Base-by-base conservation (phyloP, 2,888 invertebrate species). In the Brachylomia viminalis region DNA sequence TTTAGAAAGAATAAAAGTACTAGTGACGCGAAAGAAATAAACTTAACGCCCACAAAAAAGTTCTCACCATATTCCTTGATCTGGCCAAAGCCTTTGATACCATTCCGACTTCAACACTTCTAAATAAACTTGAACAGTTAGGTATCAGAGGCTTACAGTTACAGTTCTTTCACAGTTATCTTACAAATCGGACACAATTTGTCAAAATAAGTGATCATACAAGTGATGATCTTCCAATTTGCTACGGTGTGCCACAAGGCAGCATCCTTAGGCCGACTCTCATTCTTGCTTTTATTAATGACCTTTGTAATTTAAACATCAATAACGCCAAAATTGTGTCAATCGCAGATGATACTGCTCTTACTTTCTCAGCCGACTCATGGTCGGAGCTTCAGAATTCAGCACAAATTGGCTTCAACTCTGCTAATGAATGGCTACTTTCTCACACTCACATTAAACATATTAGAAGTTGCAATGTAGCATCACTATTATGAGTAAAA, bases 201-300 rank as follows among this genome's bases (percentile, higher is more conserved):
- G 79, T 79, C 6, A 69, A 62, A 20, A 70, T 73, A 30, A 42
- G 42, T 52, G 11, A 54, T 42, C 47, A 67, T 17, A 70, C 3
- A 0, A 76, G 79, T n/a, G 33, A 33, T 27, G 69, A 69, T 52
- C 59, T 65, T 13, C 69, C 58, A 8, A 72, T 76, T 17, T 30
- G 47, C 17, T 76, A 70, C n/a, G n/a, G n/a, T n/a, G n/a, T n/a
- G n/a, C n/a, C n/a, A n/a, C n/a, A n/a, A n/a, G n/a, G n/a, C n/a
- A 75, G 79, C n/a, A 75, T 79, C 30, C 30, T 79, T 4, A 72
- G 75, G 1, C 76, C 76, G 7, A 80, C 73, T 17, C 13, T 80
- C 0, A 74, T 76, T 47, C 47, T 70, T 38, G 45, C 71, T 27
- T 76, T 76, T 23, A 71, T 76, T 5, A 76, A 76, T 33, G 71